Base-by-base conservation (phyloP, 2,113 vertebrate species). In the Pimephales promelas region DNA sequence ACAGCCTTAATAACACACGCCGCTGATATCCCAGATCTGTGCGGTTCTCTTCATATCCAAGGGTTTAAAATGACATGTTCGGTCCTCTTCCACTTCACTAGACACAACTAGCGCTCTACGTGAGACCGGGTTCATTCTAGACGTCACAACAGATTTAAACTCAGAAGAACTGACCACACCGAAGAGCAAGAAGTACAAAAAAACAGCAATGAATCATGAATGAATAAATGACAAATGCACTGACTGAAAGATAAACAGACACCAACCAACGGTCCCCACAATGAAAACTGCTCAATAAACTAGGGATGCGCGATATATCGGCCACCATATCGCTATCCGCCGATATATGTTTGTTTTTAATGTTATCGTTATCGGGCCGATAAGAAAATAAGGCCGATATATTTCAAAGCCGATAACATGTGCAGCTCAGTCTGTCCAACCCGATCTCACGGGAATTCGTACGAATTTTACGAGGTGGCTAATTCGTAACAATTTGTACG, bases 1-100 rank as follows among this genome's bases (percentile, higher is more conserved):
- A 81, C 79, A 81, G 79, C 79, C 47, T 54, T 70, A 71, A 81
- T 81, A 70, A 81, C 79, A 71, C 79, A 71, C 74, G 22, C 45
- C 64, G 47, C 45, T 54, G 26, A 70, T 18, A 70, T 81, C 79
- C 36, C 62, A 70, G 24, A 68, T 81, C 79, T 22, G 28, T 54
- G 52, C 2, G 18, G 22, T 22, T 54, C 52, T 22, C 52, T 54
- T 54, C 49, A 56, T 2, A 77, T 34, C 26, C 54, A 59, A 31
- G 57, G 22, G 31, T 40, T 77, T 77, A 77, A 62, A 62, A 47
- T 47, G 40, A 79, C 77, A 79, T 28, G n/a, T 54, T 56, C 47
- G 18, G 40, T 66, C 79, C 62, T 68, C 10, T 70, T 52, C 22
- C 77, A 64, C 36, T 79, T 79, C 59, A 64, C 59, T 77, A 57